Base-by-base conservation (phyloP, 1,140 invertebrate species). In the Ips typographus region DNA sequence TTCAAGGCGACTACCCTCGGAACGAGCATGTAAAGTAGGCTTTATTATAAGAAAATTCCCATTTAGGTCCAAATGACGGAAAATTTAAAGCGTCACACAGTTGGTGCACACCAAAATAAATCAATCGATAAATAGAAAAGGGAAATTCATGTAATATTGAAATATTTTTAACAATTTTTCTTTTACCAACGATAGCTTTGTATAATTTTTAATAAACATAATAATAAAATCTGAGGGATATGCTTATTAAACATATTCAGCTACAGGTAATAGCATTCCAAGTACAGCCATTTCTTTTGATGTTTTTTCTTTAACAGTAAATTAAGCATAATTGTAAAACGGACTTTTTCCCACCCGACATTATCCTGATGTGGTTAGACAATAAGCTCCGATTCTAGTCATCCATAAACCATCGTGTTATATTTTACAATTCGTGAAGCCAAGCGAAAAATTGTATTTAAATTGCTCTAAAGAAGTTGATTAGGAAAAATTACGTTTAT, bases 1-100 rank as follows among this genome's bases (percentile, higher is more conserved):
- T 74, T 73, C 68, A 73, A 63, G 65, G 57, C 62, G 43, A 62
- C n/a, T 68, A 63, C 73, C 72, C 71, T 75, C 68, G 58, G 71
- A 73, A 71, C 68, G 72, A 72, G 71, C 75, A 76, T 76, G 74
- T 76, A 76, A 74, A 76, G 70, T 73, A 74, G 73, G 64, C 70
- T 76, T 73, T 74, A 75, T 76, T 74, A 76, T 73, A 74, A 71
- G 70, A 68, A 74, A 76, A 73, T 74, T 76, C 73, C 72, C 72
- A 69, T 72, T 75, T 73, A 73, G 65, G 70, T 36, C 65, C 73
- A 73, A 76, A 76, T 73, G 73, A 74, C 68, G 73, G 73, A 76
- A 74, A 76, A 74, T 73, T 71, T 71, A 71, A 73, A 66, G 70
- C 66, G 55, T 71, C 60, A 67, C 69, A 71, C 70, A 65, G 65